phyloP scores from a whole-genome alignment of 2,797 vertebrate species.

The Cuniculus paca region DNA sequence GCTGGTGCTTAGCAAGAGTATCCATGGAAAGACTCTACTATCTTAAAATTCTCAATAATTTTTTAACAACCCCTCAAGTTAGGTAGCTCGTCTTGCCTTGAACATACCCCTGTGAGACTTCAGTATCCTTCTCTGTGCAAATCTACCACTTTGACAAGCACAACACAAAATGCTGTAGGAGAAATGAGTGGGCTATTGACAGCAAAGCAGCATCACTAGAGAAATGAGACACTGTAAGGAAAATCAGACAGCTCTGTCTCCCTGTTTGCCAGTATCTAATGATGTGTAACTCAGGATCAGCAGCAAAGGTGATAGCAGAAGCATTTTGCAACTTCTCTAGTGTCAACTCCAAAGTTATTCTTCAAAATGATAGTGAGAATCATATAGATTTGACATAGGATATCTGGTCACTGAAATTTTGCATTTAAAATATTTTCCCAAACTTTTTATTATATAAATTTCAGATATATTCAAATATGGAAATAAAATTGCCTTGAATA shows the following conservation, averaged over 20 bases:
- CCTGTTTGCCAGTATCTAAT: background rate
- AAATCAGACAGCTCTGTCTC: background rate
- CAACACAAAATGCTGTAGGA: background rate
- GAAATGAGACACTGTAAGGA: slow-evolving; percentile 28
- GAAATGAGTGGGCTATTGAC: background rate
- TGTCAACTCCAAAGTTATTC: slow-evolving; percentile 16
- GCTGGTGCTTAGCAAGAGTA: background rate
- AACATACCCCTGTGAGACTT: background rate
- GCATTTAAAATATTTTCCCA: background rate
- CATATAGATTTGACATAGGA: background rate
- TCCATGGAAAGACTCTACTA: background rate
- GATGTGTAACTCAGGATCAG: background rate
- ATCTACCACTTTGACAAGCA: background rate
- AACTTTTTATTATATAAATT: slow-evolving; percentile 27
- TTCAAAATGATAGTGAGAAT: slow-evolving; percentile 46
- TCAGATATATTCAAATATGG: slow-evolving; percentile 21
- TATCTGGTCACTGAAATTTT: slow-evolving; percentile 4
- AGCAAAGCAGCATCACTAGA: background rate
- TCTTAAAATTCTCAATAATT: slow-evolving; percentile 7
- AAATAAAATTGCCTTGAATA: slow-evolving; percentile 23
- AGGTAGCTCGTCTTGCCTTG: background rate
- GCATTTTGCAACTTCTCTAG: slow-evolving; percentile 31
- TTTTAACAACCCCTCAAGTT: slow-evolving; percentile 12
- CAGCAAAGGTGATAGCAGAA: background rate
- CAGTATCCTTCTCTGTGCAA: background rate